A percentile compares a stretch with the other conserved stretches of the same genome.
These are phyloP conservation scores for Prionace glauca DNA, from an alignment of 2,797 vertebrate species.

Conservation along the genomic window DNA sequence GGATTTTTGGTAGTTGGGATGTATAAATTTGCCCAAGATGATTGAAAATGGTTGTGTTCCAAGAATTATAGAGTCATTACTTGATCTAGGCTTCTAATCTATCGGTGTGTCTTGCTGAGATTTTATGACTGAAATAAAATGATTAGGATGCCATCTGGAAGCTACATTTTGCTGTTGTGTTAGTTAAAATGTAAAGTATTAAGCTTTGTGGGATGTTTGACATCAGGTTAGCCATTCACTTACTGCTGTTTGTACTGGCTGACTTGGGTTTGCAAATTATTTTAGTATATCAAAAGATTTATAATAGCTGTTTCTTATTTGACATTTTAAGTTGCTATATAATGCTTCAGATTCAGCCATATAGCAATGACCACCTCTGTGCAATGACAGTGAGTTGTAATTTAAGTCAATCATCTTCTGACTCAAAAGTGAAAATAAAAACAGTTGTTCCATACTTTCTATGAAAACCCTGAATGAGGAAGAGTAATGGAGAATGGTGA, in stretches of 20 bases:
- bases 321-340: not conserved
- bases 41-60: not conserved
- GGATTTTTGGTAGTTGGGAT: not conserved
- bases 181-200: not conserved
- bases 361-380: too few species aligned
- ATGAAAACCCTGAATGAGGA: not conserved
- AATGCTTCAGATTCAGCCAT: not conserved
- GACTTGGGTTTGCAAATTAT: not conserved
- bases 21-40: not conserved
- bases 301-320: not conserved
- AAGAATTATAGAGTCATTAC: not conserved
- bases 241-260: not conserved
- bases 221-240: not conserved
- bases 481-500: too few species aligned
- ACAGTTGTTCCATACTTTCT: not conserved
- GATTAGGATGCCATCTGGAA: not conserved
- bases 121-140: not conserved
- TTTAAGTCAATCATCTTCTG: not conserved
- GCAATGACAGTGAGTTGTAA: not conserved
- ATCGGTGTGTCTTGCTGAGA: not conserved
- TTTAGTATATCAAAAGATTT: not conserved
- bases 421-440: not conserved
- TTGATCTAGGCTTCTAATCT: not conserved
- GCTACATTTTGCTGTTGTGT: not conserved
- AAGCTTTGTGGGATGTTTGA: not conserved